phyloP scores from a whole-genome alignment of 2,888 invertebrate genomes.

The Cephus nigrinus region DNA sequence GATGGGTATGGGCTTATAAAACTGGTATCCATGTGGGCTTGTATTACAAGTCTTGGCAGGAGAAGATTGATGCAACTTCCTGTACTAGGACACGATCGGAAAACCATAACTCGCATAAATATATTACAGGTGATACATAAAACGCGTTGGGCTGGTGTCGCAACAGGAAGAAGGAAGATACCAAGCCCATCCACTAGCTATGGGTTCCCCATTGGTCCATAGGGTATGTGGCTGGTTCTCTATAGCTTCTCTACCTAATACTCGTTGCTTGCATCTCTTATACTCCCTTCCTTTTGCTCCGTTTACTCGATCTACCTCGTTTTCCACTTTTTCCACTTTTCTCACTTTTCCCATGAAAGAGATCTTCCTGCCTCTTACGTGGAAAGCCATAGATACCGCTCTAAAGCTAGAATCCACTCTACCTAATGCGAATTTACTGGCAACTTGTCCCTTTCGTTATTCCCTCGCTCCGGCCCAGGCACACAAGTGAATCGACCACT shows the following conservation, averaged over 20 bases:
- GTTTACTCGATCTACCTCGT: not conserved
- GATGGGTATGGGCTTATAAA: constrained; percentile 2
- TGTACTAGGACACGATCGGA: constrained; percentile 38
- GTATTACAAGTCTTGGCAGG: constrained; percentile 13
- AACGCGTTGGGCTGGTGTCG: constrained; percentile 9
- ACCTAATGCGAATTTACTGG: not conserved
- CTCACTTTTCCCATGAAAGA: not conserved
- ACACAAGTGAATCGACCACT: not conserved
- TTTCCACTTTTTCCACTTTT: not conserved
- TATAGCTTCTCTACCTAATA: not conserved
- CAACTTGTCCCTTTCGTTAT: not conserved
- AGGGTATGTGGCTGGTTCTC: not conserved
- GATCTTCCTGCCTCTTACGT: not conserved
- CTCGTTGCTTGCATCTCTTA: not conserved
- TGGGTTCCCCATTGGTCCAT: not conserved
- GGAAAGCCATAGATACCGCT: not conserved
- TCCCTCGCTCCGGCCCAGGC: not conserved
- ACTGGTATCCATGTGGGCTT: constrained; percentile 5
- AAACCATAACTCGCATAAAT: constrained; percentile 44
- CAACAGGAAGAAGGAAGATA: not conserved
- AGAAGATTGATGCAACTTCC: constrained; percentile 39
- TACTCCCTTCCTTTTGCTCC: not conserved
- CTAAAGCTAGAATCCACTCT: not conserved
- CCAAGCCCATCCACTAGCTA: not conserved
- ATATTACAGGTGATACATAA: constrained; percentile 36